These are phyloP conservation scores for Hirtodrosophila confusa DNA, from an alignment of 2,888 invertebrate species.

Conservation along the genomic window DNA sequence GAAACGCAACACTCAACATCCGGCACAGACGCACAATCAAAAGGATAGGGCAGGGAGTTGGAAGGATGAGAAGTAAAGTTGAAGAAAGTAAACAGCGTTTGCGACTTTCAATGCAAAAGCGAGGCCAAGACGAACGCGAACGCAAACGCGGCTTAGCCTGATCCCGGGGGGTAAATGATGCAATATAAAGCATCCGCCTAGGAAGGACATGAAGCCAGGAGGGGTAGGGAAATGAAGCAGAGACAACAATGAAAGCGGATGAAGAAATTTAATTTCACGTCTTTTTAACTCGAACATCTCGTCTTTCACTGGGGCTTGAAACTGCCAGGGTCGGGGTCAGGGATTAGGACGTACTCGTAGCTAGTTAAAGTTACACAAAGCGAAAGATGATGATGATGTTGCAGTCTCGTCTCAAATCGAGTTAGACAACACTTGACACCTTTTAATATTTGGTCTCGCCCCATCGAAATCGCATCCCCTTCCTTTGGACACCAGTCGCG, in stretches of 20 bases:
- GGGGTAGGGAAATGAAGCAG: not conserved
- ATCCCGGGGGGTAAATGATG: constrained; percentile 79
- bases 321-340: constrained; percentile 13
- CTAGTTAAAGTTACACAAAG: constrained; percentile 41
- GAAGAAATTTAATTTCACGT: constrained; percentile 82
- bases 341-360: constrained; percentile 25
- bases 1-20: constrained; percentile 72
- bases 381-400: constrained; percentile 27
- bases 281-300: constrained; percentile 70
- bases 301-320: constrained; percentile 44
- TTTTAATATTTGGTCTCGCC: constrained; percentile 52
- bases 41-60: constrained; percentile 6
- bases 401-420: constrained; percentile 32
- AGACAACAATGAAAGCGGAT: constrained; percentile 67
- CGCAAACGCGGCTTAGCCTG: constrained; percentile 59
- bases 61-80: constrained; percentile 20
- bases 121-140: constrained; percentile 9
- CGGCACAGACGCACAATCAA: constrained; percentile 49
- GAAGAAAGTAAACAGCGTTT: constrained; percentile 61
- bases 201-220: not conserved
- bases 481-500: constrained; percentile 21
- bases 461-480: constrained; percentile 2
- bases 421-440: constrained; percentile 69
- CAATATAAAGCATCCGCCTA: constrained; percentile 47
- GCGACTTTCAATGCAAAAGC: constrained; percentile 54